Conservation (phyloP, 2,888 invertebrate species). For the Oxytorus armatus region DNA sequence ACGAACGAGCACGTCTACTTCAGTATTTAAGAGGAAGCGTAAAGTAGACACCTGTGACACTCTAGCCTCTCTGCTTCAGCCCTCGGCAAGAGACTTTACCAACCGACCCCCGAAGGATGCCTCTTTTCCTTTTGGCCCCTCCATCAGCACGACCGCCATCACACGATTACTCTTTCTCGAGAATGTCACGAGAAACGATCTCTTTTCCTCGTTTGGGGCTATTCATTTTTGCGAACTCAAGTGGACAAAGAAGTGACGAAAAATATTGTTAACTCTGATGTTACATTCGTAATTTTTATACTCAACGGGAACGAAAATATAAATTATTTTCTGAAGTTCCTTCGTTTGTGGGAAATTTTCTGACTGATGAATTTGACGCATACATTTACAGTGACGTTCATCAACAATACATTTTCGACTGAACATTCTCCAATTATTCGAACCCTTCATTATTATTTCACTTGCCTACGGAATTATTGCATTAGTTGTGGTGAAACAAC, state of each 20-base stretch:
- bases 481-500: no score
- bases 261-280: not conserved
- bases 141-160: not conserved
- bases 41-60: no score
- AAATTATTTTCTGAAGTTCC: not conserved
- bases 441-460: no score
- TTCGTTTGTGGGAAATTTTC: not conserved
- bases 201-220: slow-evolving; percentile 3
- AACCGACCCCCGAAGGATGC: slow-evolving; percentile 7
- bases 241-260: not conserved
- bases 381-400: no score
- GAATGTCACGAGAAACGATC: slow-evolving; percentile 1
- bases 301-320: not conserved
- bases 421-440: no score
- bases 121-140: not conserved
- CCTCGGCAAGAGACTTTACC: slow-evolving; percentile 40
- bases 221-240: slow-evolving; percentile 35
- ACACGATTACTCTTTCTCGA: slow-evolving; percentile 14
- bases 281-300: not conserved
- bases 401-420: no score
- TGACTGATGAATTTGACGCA: no score
- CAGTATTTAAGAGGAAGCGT: no score
- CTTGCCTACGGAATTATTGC: no score
- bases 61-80: slow-evolving; percentile 11
- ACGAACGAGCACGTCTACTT: no score